Conservation (phyloP, 2,113 vertebrate genomes). For the Sinocyclocheilus rhinocerous region DNA sequence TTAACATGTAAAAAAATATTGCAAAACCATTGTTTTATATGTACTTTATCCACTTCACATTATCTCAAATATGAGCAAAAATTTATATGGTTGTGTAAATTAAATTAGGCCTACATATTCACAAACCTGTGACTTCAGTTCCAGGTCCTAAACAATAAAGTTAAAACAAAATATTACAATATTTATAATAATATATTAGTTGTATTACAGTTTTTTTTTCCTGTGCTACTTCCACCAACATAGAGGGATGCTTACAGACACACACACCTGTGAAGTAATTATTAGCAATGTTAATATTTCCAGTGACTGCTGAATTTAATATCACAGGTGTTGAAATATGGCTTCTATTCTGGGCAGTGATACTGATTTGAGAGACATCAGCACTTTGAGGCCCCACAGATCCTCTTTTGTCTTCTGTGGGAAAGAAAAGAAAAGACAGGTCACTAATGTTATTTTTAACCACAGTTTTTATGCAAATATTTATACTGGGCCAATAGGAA, state of each 20-base stretch:
- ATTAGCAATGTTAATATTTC: constrained; percentile 7
- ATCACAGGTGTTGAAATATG: constrained; percentile 8
- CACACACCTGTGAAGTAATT: constrained; percentile 11
- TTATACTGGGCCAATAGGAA: background rate
- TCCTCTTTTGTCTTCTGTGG: background rate
- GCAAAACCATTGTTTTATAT: too few relatives aligned
- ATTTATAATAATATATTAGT: background rate
- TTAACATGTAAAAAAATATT: too few relatives aligned
- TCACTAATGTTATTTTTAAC: background rate
- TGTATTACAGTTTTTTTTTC: background rate
- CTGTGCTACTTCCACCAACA: background rate
- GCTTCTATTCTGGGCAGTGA: constrained; percentile 1
- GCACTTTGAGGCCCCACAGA: background rate
- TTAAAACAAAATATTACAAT: background rate
- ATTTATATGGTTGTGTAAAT: too few relatives aligned
- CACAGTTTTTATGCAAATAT: background rate
- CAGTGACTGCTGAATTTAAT: background rate
- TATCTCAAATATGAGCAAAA: too few relatives aligned
- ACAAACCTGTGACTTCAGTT: background rate
- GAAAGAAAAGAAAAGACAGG: background rate
- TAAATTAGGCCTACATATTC: too few relatives aligned
- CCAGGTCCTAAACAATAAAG: background rate
- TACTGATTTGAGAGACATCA: background rate
- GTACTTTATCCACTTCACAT: too few relatives aligned
- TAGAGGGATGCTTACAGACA: background rate